A percentile compares a stretch with the other conserved stretches of the same genome.
phyloP scores from a whole-genome alignment of 1,140 invertebrate species.

The Sycophaga agraensis region DNA sequence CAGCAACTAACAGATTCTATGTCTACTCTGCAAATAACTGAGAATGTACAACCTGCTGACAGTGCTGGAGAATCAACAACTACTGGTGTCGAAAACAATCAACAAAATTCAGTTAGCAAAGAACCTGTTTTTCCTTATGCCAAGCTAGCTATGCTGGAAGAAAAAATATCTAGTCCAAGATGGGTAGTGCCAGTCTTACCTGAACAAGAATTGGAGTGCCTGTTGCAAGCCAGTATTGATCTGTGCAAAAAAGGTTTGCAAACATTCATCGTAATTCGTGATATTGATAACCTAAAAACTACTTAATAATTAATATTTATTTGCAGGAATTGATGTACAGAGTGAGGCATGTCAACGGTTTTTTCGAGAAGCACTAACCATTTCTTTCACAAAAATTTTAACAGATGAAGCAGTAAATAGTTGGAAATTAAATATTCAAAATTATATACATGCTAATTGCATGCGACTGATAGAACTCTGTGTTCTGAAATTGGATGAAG shows the following conservation, averaged over 20 bases:
- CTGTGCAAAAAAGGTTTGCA: constrained; percentile 73
- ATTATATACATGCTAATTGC: constrained; percentile 92
- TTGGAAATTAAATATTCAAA: constrained; percentile 97
- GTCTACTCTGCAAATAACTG: constrained; percentile 52
- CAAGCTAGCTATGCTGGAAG: constrained; percentile 85
- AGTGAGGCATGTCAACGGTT: constrained; percentile 92
- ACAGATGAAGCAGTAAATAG: constrained; percentile 98
- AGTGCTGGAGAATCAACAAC: constrained; percentile 43
- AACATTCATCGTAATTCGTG: constrained; percentile 21
- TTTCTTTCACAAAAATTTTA: constrained; percentile 95
- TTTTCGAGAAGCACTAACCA: constrained; percentile 90
- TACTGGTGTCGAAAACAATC: constrained; percentile 47
- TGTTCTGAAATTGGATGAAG: constrained; percentile 85
- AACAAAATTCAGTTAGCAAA: constrained; percentile 50
- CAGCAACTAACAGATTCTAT: constrained; percentile 53
- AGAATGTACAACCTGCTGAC: constrained; percentile 50
- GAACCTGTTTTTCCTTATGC: constrained; percentile 82
- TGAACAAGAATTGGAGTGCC: constrained; percentile 91
- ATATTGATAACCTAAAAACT: too few species aligned
- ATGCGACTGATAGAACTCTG: constrained; percentile 89
- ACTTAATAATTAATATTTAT: constrained; percentile 17
- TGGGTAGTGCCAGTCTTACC: constrained; percentile 97
- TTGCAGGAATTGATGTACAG: constrained; percentile 80
- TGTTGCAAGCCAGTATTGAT: constrained; percentile 87
- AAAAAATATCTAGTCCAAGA: constrained; percentile 91